Conservation (phyloP, 2,113 vertebrate genomes). For the Gobius niger region DNA sequence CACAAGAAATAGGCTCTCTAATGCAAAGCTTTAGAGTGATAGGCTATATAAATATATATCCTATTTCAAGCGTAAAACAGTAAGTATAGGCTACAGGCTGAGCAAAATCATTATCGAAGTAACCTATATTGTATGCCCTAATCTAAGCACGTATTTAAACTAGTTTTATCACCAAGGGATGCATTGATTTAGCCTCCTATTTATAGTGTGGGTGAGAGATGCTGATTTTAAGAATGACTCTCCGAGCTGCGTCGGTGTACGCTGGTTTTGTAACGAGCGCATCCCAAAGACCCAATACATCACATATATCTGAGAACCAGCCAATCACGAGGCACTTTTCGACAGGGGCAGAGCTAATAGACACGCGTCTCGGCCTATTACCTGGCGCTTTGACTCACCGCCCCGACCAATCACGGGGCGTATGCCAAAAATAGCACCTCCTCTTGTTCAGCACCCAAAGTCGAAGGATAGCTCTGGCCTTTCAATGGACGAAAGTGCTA, state of each 20-base stretch:
- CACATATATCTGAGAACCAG: slow-evolving; percentile 26
- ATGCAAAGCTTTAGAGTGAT: too few species aligned
- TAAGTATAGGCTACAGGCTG: too few species aligned
- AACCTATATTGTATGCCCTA: too few species aligned
- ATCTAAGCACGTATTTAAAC: background rate
- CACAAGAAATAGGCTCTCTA: too few species aligned
- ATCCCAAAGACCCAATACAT: slow-evolving; percentile 19
- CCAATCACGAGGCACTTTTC: slow-evolving; percentile 58
- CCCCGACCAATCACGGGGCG: slow-evolving; percentile 63
- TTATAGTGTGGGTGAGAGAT: background rate
- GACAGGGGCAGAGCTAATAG: slow-evolving; percentile 64
- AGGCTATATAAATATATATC: too few species aligned
- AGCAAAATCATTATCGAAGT: too few species aligned
- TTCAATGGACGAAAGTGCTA: slow-evolving; percentile 77
- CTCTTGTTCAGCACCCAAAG: slow-evolving; percentile 80
- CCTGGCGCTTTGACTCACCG: background rate
- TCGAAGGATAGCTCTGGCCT: slow-evolving; percentile 80
- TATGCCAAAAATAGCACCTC: slow-evolving; percentile 71
- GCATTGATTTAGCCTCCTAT: background rate
- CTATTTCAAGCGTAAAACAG: too few species aligned
- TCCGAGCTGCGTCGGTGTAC: slow-evolving; percentile 18
- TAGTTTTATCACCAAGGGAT: background rate
- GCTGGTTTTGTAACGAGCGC: background rate
- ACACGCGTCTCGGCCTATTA: slow-evolving; percentile 63
- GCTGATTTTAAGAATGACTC: slow-evolving; percentile 18